These are phyloP conservation scores for Bhutanitis thaidina DNA, from an alignment of 2,888 invertebrate genomes.

Conservation along the genomic window DNA sequence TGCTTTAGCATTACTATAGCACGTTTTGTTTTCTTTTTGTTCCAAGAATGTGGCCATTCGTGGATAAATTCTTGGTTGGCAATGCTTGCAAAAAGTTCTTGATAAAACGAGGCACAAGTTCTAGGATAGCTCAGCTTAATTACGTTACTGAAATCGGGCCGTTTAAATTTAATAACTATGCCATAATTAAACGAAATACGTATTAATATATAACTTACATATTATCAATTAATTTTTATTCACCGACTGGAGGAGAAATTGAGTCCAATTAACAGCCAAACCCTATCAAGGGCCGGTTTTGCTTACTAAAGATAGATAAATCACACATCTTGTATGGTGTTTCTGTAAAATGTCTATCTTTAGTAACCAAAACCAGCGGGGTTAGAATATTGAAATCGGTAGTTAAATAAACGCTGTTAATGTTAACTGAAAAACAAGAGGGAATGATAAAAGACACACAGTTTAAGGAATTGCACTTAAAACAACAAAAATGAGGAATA, in stretches of 20 bases:
- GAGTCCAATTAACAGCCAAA: neutral
- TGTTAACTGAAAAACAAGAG: too few species aligned
- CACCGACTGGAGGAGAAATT: constrained; percentile 10
- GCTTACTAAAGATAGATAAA: too few species aligned
- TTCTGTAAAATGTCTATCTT: too few species aligned
- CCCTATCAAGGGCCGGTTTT: too few species aligned
- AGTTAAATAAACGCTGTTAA: too few species aligned
- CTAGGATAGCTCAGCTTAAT: constrained; percentile 46
- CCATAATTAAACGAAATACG: constrained; percentile 51
- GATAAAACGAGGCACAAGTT: constrained; percentile 59
- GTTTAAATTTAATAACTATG: constrained; percentile 48
- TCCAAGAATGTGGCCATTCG: neutral
- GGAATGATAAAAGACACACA: too few species aligned
- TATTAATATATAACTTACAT: constrained; percentile 48
- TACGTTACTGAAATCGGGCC: constrained; percentile 46
- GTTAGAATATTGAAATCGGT: too few species aligned
- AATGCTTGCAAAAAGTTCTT: constrained; percentile 26
- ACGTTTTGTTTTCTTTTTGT: neutral
- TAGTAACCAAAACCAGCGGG: too few species aligned
- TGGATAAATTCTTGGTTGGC: constrained; percentile 3
- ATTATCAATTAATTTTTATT: constrained; percentile 43
- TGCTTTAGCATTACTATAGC: neutral
- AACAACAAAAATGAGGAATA: too few species aligned
- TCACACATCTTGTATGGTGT: too few species aligned
- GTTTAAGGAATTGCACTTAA: too few species aligned